Evolutionary conservation across 2,113 vertebrate genomes (phyloP).

Genomic region (Tricholaema leucomelas): DNA sequence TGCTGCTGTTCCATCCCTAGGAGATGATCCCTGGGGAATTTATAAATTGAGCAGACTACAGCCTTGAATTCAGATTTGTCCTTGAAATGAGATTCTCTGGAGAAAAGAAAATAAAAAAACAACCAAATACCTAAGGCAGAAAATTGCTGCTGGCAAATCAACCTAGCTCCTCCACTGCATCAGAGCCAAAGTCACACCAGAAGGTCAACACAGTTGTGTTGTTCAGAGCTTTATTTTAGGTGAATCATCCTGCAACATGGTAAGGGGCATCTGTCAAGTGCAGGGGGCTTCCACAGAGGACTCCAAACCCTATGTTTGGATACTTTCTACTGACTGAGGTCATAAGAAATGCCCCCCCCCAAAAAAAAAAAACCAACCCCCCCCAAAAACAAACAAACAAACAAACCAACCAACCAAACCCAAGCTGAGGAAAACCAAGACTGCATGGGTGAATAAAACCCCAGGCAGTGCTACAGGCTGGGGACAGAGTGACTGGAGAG

Average conservation of each 20-base stretch:
- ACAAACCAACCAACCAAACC: too few species aligned
- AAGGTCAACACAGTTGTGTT: background rate
- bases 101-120: background rate
- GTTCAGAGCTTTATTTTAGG: background rate
- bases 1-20: background rate
- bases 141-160: background rate
- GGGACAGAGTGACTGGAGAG: too few species aligned
- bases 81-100: background rate
- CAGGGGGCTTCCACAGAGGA: background rate
- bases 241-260: background rate
- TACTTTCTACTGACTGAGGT: background rate
- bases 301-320: rapidly evolving
- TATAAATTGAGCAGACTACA: background rate
- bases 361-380: too few species aligned
- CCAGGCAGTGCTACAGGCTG: too few species aligned
- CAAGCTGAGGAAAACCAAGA: rapidly evolving
- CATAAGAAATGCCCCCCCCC: background rate
- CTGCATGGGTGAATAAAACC: background rate
- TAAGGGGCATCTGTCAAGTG: background rate
- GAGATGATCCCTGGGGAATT: background rate
- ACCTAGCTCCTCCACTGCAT: background rate
- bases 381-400: background rate
- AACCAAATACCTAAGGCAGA: background rate
- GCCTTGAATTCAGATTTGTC: background rate
- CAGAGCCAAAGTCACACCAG: rapidly evolving